A percentile compares a stretch with the other conserved stretches of the same genome.
These are phyloP conservation scores for Lathamus discolor DNA, from an alignment of 2,113 vertebrate genomes.

Conservation along the genomic window DNA sequence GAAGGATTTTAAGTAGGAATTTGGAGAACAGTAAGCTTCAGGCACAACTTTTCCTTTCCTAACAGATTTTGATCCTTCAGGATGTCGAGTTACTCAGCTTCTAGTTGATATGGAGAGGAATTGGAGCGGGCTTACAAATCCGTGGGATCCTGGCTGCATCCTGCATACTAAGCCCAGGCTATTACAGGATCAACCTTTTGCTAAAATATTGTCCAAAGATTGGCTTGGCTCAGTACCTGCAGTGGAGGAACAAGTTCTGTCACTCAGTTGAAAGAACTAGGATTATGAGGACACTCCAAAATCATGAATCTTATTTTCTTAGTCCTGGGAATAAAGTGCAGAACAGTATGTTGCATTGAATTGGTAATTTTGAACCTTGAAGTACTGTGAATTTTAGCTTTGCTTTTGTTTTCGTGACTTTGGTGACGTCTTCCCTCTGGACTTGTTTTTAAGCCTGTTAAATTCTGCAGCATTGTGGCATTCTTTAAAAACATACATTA, in stretches of 20 bases:
- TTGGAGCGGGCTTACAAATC: neutral
- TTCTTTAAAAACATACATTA: neutral
- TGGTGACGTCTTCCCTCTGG: neutral
- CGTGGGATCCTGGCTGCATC: neutral
- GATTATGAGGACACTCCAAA: neutral
- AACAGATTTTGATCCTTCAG: neutral
- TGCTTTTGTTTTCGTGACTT: conserved; percentile 5
- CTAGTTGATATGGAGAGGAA: accelerated
- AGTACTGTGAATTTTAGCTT: neutral
- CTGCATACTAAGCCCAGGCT: neutral
- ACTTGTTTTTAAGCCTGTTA: neutral
- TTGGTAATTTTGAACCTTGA: neutral
- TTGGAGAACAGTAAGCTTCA: neutral
- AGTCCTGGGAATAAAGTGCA: neutral
- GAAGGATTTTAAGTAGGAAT: neutral
- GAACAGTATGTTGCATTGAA: neutral
- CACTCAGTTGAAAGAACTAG: neutral
- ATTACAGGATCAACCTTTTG: neutral
- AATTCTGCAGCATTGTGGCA: neutral
- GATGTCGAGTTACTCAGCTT: neutral
- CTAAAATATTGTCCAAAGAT: neutral
- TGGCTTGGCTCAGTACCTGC: neutral
- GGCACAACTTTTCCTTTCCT: neutral
- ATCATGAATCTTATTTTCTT: neutral
- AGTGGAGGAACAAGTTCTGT: neutral